A percentile compares a stretch with the other conserved stretches of the same genome.
Evolutionary conservation across 2,888 invertebrate species (phyloP).

Genomic region (Rutpela maculata): DNA sequence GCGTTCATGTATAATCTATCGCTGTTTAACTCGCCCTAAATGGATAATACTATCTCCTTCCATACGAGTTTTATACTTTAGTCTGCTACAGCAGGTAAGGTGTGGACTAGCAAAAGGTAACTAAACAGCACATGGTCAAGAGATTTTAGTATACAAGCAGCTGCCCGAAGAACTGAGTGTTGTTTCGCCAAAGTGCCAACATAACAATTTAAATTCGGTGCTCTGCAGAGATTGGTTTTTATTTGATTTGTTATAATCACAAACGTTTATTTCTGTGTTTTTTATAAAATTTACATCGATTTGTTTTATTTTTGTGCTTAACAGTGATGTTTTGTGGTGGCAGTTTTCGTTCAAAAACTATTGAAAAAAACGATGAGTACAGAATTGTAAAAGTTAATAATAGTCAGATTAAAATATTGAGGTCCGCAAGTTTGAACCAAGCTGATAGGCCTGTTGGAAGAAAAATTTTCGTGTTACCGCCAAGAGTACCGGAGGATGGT

Average conservation of each 20-base stretch:
- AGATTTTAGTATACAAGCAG: slow-evolving; percentile 60
- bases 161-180: slow-evolving; percentile 55
- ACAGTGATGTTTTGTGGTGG: slow-evolving; percentile 69
- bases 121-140: slow-evolving; percentile 64
- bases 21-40: neutral
- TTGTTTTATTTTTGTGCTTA: slow-evolving; percentile 11
- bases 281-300: neutral
- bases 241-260: neutral
- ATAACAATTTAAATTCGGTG: slow-evolving; percentile 20
- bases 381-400: slow-evolving; percentile 67
- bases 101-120: slow-evolving; percentile 58
- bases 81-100: slow-evolving; percentile 56
- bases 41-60: slow-evolving; percentile 15
- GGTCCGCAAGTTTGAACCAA: slow-evolving; percentile 64
- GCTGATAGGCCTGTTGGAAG: slow-evolving; percentile 55
- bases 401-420: slow-evolving; percentile 66
- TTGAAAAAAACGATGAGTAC: slow-evolving; percentile 69
- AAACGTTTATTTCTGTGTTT: neutral
- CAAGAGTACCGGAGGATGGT: slow-evolving; percentile 61
- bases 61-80: slow-evolving; percentile 35
- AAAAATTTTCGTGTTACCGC: slow-evolving; percentile 65
- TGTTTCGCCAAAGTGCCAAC: slow-evolving; percentile 21
- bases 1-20: slow-evolving; percentile 8
- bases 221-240: slow-evolving; percentile 13
- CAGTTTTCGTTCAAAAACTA: slow-evolving; percentile 69